These are phyloP conservation scores for Eretmochelys imbricata DNA, from an alignment of 2,113 vertebrate species.

Conservation along the genomic window DNA sequence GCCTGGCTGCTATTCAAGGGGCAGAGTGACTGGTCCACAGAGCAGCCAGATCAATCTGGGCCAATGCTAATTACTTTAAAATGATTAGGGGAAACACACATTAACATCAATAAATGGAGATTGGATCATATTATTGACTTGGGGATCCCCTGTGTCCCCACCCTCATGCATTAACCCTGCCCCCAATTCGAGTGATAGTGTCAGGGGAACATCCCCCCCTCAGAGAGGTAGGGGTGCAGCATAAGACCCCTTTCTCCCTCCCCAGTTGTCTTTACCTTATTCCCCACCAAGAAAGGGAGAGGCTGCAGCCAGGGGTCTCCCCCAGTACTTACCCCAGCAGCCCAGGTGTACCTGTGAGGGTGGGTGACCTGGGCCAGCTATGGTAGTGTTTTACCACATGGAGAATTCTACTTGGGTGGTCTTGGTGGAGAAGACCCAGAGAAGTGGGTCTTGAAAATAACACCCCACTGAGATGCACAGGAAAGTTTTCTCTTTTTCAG, in stretches of 20 bases:
- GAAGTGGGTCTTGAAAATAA: not conserved
- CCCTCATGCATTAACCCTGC: not conserved
- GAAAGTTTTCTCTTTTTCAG: not conserved
- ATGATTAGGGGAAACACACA: not conserved
- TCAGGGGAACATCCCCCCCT: not conserved
- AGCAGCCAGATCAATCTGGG: not conserved
- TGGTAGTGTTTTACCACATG: not conserved
- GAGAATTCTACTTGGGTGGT: not conserved
- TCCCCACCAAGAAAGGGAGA: not conserved
- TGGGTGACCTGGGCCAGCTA: not conserved
- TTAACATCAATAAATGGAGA: not conserved
- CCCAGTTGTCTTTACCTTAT: not conserved
- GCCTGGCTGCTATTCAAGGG: not conserved
- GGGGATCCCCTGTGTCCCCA: not conserved
- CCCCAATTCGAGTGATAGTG: not conserved
- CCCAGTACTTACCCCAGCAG: not conserved
- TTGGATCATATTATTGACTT: not conserved
- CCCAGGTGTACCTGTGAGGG: not conserved
- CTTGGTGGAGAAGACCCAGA: not conserved
- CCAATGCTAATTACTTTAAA: not conserved
- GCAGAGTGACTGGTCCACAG: not conserved
- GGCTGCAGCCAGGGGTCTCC: not conserved
- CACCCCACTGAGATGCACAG: not conserved
- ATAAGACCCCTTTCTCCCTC: not conserved
- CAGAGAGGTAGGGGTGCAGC: not conserved